phyloP scores from a whole-genome alignment of 2,888 invertebrate genomes.

The Hydraecia micacea region DNA sequence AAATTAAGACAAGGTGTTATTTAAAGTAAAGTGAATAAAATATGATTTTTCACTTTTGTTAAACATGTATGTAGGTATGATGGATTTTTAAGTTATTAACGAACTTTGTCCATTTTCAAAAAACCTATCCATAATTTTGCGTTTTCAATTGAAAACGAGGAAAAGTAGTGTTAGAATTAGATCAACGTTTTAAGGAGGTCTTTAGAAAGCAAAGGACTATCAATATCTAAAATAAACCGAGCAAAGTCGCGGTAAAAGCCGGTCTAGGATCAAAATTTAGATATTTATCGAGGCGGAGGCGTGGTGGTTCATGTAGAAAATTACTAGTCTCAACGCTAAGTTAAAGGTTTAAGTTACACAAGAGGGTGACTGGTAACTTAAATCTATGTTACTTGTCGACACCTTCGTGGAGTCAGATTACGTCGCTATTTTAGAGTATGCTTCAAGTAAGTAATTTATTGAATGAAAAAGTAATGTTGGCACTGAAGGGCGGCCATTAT shows the following conservation, averaged over 20 bases:
- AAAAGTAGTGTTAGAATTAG: neutral
- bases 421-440: conserved; percentile 19
- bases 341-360: conserved; percentile 63
- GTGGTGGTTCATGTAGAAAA: conserved; percentile 65
- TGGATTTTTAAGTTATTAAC: neutral
- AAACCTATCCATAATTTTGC: neutral
- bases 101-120: neutral
- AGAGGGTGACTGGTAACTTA: conserved; percentile 52
- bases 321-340: conserved; percentile 64
- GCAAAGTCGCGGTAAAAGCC: neutral
- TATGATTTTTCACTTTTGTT: too few species aligned
- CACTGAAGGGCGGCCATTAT: too few species aligned
- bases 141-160: neutral
- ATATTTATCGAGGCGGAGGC: conserved; percentile 60
- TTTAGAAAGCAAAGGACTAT: neutral
- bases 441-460: conserved; percentile 30
- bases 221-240: neutral
- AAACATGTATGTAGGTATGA: neutral
- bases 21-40: too few species aligned
- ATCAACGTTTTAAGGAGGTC: too few species aligned
- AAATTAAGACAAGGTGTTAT: too few species aligned
- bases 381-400: conserved; percentile 55
- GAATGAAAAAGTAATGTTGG: conserved; percentile 8
- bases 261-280: conserved; percentile 38
- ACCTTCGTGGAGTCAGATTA: conserved; percentile 41